Evolutionary conservation across 2,888 invertebrate genomes (phyloP).

Genomic region (Allygus modestus): DNA sequence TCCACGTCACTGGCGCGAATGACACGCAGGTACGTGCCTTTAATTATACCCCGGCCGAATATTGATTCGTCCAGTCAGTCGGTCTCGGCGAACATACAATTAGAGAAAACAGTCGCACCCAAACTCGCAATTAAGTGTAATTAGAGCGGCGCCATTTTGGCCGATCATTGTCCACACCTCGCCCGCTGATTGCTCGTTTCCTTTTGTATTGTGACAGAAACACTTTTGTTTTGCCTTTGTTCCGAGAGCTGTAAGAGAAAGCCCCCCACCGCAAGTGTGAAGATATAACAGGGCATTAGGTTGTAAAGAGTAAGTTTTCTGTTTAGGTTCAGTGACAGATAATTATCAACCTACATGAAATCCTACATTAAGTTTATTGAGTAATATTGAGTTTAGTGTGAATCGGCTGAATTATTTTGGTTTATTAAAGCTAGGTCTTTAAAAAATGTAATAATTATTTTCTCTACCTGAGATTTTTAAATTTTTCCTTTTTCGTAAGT

Average conservation of each 20-base stretch:
- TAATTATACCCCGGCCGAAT: background rate
- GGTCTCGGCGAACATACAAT: conserved; percentile 5
- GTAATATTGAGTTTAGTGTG: too few species aligned
- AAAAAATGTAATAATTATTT: too few species aligned
- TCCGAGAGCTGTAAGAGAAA: background rate
- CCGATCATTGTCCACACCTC: conserved; percentile 15
- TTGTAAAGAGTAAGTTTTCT: too few species aligned
- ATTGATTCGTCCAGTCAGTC: conserved; percentile 18
- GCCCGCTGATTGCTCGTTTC: conserved; percentile 18
- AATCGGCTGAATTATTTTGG: too few species aligned
- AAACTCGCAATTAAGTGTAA: background rate
- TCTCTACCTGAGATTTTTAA: too few species aligned
- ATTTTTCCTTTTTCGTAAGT: too few species aligned
- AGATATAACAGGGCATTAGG: too few species aligned
- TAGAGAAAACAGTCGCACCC: conserved; percentile 15
- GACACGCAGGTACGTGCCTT: conserved; percentile 23
- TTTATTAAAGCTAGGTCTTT: too few species aligned
- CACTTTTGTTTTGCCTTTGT: conserved; percentile 3
- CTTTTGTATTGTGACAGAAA: background rate
- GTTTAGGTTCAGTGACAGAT: too few species aligned
- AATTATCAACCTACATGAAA: too few species aligned
- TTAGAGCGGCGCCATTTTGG: background rate
- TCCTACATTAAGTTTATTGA: too few species aligned
- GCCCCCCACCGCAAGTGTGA: too few species aligned
- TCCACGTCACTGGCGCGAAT: background rate